These are phyloP conservation scores for Eugnorisma glareosa DNA, from an alignment of 2,888 invertebrate genomes.

Conservation along the genomic window DNA sequence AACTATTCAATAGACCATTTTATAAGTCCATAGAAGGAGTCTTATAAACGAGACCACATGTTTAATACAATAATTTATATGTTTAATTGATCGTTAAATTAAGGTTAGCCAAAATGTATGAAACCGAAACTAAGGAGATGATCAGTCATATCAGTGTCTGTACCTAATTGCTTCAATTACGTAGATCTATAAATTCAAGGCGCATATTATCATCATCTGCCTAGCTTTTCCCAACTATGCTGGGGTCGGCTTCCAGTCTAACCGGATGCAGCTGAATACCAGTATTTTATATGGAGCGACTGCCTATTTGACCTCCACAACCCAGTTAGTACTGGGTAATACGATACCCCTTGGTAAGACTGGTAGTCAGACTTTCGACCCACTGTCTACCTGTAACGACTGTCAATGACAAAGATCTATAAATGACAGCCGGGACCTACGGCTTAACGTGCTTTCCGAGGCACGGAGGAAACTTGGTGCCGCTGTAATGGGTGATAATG, in stretches of 20 bases:
- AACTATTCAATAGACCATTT: conserved; percentile 20
- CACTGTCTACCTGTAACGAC: neutral
- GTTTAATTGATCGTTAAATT: neutral
- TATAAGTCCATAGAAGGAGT: neutral
- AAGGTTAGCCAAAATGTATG: neutral
- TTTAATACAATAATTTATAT: neutral
- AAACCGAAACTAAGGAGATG: neutral
- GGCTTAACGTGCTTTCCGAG: neutral
- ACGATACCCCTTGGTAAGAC: neutral
- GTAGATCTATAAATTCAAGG: neutral
- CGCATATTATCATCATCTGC: neutral
- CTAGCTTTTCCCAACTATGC: neutral
- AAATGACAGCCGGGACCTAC: neutral
- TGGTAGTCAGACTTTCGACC: neutral
- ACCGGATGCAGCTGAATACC: neutral
- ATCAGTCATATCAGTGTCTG: neutral
- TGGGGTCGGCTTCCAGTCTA: neutral
- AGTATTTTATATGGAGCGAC: neutral
- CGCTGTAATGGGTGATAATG: too few relatives aligned
- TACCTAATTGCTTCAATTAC: neutral
- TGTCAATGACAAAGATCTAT: too few relatives aligned
- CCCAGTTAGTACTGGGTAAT: neutral
- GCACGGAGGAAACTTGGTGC: neutral
- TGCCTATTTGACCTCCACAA: neutral
- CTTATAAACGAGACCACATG: neutral